phyloP scores from a whole-genome alignment of 2,888 invertebrate genomes.

The Thysanoteuthis rhombus region DNA sequence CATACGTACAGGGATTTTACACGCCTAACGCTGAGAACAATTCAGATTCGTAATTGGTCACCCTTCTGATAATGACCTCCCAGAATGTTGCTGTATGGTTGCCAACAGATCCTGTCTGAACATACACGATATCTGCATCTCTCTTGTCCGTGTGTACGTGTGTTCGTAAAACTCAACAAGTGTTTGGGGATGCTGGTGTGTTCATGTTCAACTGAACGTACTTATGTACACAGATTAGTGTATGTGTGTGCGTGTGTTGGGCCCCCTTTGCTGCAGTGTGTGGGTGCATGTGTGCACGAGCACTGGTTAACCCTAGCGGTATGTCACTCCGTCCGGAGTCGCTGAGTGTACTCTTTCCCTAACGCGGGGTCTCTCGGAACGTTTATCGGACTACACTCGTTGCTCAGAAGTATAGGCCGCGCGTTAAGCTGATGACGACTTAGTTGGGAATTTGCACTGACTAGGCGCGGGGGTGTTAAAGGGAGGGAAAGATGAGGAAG shows the following conservation, averaged over 20 bases:
- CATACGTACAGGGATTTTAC: not conserved
- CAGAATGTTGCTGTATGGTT: not conserved
- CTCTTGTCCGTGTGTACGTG: not conserved
- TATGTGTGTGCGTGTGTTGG: not conserved
- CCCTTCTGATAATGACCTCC: not conserved
- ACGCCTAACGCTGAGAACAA: not conserved
- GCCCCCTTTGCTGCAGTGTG: not conserved
- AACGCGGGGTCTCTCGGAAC: not conserved
- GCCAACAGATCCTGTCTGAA: not conserved
- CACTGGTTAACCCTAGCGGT: not conserved
- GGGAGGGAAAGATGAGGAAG: not conserved
- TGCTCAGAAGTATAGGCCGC: not conserved
- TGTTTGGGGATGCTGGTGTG: not conserved
- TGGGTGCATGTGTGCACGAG: not conserved
- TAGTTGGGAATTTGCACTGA: no score
- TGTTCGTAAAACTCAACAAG: not conserved
- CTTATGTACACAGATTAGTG: not conserved
- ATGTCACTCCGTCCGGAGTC: constrained; percentile 12
- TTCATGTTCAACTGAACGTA: not conserved
- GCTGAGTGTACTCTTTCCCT: not conserved
- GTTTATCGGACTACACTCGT: not conserved
- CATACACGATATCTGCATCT: not conserved
- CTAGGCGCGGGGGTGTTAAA: no score
- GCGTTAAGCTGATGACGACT: no score
- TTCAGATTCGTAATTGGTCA: not conserved